Base-by-base conservation (phyloP, 2,888 invertebrate species). In the Unio delphinus region DNA sequence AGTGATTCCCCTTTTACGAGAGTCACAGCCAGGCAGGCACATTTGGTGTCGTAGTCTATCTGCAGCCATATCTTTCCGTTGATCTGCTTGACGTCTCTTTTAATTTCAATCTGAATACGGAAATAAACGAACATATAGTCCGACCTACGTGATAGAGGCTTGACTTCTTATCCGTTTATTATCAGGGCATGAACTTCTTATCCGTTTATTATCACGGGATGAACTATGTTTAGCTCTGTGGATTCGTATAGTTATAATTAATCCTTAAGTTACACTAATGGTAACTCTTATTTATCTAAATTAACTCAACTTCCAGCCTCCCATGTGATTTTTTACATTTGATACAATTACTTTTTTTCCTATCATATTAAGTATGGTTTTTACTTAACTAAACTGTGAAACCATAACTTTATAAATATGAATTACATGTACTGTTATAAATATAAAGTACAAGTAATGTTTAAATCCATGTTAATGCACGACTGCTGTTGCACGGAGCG, bases 1-100 rank as follows among this genome's bases (percentile, higher is more conserved):
- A 97, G 91, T 89, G 95, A 95, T 86, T 96, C 95, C 15, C 94
- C 96, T 5, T 95, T 95, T 87, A 96, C 93, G 64, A 97, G 93
- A 7, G 95, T 95, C 45, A 96, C 95, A 17, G 95, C 94, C 69
- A 97, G 91, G 86, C 96, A 95, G 83, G 93, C 93, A 72, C 95
- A 92, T 85, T 95, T 95, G 72, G 94, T 93, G 87, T 96, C 95
- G 91, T 96, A 96, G 94, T 95, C 95, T 68, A 96, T 94, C 89
- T 96, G 96, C 78, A 97, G 93, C 90, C 96, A 95, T 57, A 96
- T 93, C 30, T 73, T 74, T 0, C 87, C 87, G 45, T 74, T 79
- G 28, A 86, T 78, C 20, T 73, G 71, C 60, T 78, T 73, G 7
- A 81, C 82, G 30, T 82, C 81, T 64, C 79, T 76, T 75, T 85